Percentiles rank a stretch among this genome's conserved stretches.
These are phyloP conservation scores for Chironomus tepperi DNA, from an alignment of 1,140 invertebrate genomes.

Conservation along the genomic window DNA sequence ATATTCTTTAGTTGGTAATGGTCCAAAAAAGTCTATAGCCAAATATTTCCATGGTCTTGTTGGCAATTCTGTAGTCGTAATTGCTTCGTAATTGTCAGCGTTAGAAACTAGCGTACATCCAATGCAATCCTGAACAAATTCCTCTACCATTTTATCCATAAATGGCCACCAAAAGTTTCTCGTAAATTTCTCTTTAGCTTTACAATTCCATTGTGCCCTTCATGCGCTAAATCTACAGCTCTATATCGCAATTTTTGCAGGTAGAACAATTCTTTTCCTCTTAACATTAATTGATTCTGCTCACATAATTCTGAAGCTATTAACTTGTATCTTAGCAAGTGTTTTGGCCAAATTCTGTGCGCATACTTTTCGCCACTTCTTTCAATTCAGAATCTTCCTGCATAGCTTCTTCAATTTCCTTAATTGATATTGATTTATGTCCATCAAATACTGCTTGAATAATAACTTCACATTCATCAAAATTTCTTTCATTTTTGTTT, in stretches of 20 bases:
- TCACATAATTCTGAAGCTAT: constrained; percentile 29
- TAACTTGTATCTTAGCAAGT: too few species aligned
- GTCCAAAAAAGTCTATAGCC: constrained; percentile 32
- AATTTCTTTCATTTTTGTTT: neutral
- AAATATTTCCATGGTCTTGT: constrained; percentile 33
- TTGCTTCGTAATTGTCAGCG: constrained; percentile 28
- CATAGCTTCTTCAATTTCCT: neutral
- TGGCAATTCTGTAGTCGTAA: constrained; percentile 33
- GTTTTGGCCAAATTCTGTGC: too few species aligned
- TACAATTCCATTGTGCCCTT: constrained; percentile 41
- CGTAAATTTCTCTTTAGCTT: constrained; percentile 44
- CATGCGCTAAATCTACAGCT: constrained; percentile 34
- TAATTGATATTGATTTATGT: neutral
- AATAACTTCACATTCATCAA: neutral
- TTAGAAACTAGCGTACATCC: constrained; percentile 33
- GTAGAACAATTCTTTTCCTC: constrained; percentile 25
- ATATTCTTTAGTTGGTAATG: constrained; percentile 30
- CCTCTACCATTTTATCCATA: constrained; percentile 40
- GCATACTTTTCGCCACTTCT: neutral
- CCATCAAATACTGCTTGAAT: neutral
- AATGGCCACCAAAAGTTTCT: constrained; percentile 41
- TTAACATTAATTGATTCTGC: constrained; percentile 26
- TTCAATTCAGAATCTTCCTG: neutral
- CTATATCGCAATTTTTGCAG: constrained; percentile 26
- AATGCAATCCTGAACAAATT: constrained; percentile 35